These are phyloP conservation scores for Sebastes nivosus DNA, from an alignment of 2,797 vertebrate genomes.

Conservation along the genomic window DNA sequence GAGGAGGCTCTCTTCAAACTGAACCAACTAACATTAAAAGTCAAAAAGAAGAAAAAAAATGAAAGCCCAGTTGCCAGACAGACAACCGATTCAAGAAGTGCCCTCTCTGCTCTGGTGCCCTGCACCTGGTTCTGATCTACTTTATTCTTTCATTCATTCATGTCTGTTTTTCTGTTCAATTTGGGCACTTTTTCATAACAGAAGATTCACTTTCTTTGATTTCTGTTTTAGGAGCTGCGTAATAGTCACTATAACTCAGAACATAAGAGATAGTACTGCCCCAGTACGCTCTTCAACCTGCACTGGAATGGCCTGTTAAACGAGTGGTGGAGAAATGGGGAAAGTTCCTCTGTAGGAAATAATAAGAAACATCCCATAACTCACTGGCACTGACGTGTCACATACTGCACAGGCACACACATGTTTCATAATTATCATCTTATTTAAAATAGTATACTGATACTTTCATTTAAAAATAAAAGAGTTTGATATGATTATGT, in stretches of 20 bases:
- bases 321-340: conserved; percentile 22
- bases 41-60: not conserved
- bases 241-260: conserved; percentile 53
- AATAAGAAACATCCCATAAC: conserved; percentile 47
- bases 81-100: conserved; percentile 78
- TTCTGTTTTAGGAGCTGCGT: conserved; percentile 73
- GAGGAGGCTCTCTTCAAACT: conserved; percentile 29
- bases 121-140: conserved; percentile 50
- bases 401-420: conserved; percentile 49
- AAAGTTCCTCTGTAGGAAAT: conserved; percentile 46
- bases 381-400: conserved; percentile 53
- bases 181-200: conserved; percentile 58
- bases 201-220: conserved; percentile 58
- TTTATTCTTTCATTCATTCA: conserved; percentile 62
- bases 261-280: conserved; percentile 51
- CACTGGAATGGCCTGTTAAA: conserved; percentile 73
- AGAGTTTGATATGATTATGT: conserved; percentile 53
- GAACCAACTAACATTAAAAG: conserved; percentile 41
- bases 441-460: conserved; percentile 81
- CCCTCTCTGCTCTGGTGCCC: conserved; percentile 77
- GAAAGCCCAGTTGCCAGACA: conserved; percentile 38
- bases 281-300: conserved; percentile 57
- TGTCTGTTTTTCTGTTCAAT: conserved; percentile 58
- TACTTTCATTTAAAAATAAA: conserved; percentile 70
- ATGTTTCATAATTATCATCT: conserved; percentile 55